phyloP scores from a whole-genome alignment of 2,888 invertebrate genomes.

The Notocelia uddmanniana region DNA sequence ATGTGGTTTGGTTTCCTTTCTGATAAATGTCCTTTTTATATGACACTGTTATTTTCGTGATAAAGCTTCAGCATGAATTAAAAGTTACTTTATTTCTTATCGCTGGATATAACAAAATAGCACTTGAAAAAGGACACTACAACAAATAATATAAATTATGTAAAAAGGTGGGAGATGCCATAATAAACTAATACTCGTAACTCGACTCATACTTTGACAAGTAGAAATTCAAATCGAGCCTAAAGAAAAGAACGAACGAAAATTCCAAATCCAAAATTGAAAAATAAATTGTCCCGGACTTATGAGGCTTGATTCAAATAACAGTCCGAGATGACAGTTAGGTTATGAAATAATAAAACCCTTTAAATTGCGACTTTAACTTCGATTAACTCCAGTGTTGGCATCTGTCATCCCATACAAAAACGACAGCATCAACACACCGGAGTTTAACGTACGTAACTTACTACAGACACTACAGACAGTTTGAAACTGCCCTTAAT shows the following conservation, averaged over 20 bases:
- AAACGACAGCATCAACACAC: background rate
- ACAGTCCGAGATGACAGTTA: background rate
- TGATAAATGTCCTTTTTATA: conserved; percentile 38
- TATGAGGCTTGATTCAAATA: background rate
- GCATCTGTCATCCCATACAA: conserved; percentile 11
- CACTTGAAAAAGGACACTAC: background rate
- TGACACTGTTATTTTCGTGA: conserved; percentile 14
- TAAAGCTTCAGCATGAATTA: background rate
- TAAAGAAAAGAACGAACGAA: no score
- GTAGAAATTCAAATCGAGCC: no score
- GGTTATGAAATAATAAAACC: no score
- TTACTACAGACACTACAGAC: background rate
- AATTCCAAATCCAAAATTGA: no score
- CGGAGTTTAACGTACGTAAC: background rate
- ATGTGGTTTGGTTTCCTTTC: conserved; percentile 45
- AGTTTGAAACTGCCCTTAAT: background rate
- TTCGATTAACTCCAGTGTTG: conserved; percentile 1
- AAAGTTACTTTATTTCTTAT: no score
- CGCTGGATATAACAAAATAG: no score
- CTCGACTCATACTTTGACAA: no score
- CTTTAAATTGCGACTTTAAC: background rate
- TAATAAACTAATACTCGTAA: no score
- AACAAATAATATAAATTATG: background rate
- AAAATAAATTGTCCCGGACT: no score
- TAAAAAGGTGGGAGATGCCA: background rate